Conservation (phyloP, 2,113 vertebrate genomes). For the Sterrhoptilus dennistouni region DNA sequence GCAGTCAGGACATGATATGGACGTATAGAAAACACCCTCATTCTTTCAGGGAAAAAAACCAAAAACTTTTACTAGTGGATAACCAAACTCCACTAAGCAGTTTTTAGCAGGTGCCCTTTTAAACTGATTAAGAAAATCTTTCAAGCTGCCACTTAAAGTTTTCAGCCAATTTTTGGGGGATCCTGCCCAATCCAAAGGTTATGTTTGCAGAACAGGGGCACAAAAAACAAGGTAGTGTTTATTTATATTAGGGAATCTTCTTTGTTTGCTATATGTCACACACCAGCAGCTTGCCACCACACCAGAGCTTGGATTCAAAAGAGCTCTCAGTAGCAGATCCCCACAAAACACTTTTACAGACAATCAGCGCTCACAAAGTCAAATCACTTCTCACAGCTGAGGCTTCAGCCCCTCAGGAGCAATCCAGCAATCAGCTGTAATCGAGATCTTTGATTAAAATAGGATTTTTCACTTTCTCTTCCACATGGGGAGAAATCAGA, state of each 20-base stretch:
- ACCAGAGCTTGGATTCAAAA: not conserved
- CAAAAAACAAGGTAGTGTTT: not conserved
- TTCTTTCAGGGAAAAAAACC: not conserved
- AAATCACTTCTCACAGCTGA: not conserved
- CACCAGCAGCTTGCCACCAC: not conserved
- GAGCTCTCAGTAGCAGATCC: not conserved
- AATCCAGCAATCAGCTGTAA: not conserved
- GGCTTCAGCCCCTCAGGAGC: not conserved
- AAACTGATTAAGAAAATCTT: not conserved
- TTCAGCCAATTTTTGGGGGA: not conserved
- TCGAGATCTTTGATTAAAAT: not conserved
- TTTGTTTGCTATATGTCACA: not conserved
- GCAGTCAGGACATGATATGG: not conserved
- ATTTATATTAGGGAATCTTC: not conserved
- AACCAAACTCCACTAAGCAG: not conserved
- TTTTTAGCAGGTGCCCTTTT: not conserved
- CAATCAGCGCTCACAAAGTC: not conserved
- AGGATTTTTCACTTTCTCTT: not conserved
- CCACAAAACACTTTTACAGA: not conserved
- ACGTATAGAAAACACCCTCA: not conserved
- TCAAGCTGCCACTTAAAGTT: not conserved
- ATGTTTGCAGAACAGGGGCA: conserved; percentile 22
- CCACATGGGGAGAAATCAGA: rapidly evolving
- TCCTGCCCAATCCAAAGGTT: conserved; percentile 42
- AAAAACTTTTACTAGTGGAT: not conserved